phyloP scores from a whole-genome alignment of 2,113 vertebrate species.

The Rhinoderma darwinii region DNA sequence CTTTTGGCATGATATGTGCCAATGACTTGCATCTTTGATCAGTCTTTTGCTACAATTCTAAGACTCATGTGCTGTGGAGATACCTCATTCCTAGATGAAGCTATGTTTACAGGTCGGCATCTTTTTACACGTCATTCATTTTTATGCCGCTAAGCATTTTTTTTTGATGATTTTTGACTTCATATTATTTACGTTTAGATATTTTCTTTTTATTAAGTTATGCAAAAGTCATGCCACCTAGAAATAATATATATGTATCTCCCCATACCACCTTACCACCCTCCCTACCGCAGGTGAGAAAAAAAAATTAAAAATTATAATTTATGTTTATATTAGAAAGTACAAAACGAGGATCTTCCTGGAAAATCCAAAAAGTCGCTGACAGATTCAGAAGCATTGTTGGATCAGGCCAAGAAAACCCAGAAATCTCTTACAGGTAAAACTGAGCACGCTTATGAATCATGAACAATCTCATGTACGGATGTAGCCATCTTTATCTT shows the following conservation, averaged over 20 bases:
- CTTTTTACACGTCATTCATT: background rate
- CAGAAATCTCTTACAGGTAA: conserved; percentile 77
- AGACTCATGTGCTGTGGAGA: background rate
- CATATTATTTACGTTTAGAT: background rate
- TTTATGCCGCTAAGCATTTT: background rate
- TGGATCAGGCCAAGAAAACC: conserved; percentile 72
- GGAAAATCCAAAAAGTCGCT: conserved; percentile 81
- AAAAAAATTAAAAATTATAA: too few relatives aligned
- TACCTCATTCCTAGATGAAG: too few relatives aligned
- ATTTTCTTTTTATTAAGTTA: background rate
- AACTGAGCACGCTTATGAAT: too few relatives aligned
- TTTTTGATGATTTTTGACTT: too few relatives aligned
- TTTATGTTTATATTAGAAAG: conserved; percentile 73
- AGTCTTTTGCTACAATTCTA: background rate
- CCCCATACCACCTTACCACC: background rate
- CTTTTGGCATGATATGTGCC: background rate
- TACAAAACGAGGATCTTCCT: conserved; percentile 78
- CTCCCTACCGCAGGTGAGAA: too few relatives aligned
- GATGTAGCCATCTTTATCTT: too few relatives aligned
- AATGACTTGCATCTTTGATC: background rate
- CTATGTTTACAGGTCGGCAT: background rate
- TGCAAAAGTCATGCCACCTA: background rate
- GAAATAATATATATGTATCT: too few relatives aligned
- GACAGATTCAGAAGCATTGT: conserved; percentile 68
- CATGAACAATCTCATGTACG: background rate